Conservation (phyloP, 2,888 invertebrate genomes). For the Matsumyia berberina region DNA sequence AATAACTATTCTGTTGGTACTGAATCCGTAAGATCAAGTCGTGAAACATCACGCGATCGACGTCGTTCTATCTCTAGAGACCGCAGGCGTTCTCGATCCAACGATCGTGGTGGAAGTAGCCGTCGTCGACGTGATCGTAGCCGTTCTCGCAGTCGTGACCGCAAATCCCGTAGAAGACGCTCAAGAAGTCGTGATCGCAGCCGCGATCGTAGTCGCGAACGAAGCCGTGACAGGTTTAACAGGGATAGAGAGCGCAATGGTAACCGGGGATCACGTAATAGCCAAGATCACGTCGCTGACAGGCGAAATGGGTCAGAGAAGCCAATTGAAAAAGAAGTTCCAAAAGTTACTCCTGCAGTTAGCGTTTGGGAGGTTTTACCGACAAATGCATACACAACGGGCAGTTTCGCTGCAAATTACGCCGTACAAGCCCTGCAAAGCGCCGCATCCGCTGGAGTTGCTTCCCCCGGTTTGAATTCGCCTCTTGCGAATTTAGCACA, state of each 20-base stretch:
- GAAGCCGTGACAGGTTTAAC: slow-evolving; percentile 78
- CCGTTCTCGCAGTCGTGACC: slow-evolving; percentile 85
- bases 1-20: slow-evolving; percentile 5
- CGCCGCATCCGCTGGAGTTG: slow-evolving; percentile 26
- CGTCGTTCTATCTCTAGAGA: slow-evolving; percentile 82
- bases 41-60: slow-evolving; percentile 77
- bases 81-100: slow-evolving; percentile 82
- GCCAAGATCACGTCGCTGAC: slow-evolving; percentile 38
- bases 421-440: slow-evolving; percentile 59
- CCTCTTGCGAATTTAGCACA: slow-evolving; percentile 7
- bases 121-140: slow-evolving; percentile 83
- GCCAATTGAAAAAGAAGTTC: slow-evolving; percentile 31
- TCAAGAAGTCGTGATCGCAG: slow-evolving; percentile 82
- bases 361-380: slow-evolving; percentile 58
- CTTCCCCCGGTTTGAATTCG: slow-evolving; percentile 19
- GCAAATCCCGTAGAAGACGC: slow-evolving; percentile 80
- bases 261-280: slow-evolving; percentile 75
- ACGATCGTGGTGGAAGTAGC: slow-evolving; percentile 78
- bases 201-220: slow-evolving; percentile 84
- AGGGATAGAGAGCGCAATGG: slow-evolving; percentile 85
- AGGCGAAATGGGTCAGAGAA: slow-evolving; percentile 40
- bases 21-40: slow-evolving; percentile 38
- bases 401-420: slow-evolving; percentile 56
- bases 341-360: not conserved
- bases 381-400: slow-evolving; percentile 70